Evolutionary conservation across 1,140 invertebrate species (phyloP).

Genomic region (Drosophila tropicalis): DNA sequence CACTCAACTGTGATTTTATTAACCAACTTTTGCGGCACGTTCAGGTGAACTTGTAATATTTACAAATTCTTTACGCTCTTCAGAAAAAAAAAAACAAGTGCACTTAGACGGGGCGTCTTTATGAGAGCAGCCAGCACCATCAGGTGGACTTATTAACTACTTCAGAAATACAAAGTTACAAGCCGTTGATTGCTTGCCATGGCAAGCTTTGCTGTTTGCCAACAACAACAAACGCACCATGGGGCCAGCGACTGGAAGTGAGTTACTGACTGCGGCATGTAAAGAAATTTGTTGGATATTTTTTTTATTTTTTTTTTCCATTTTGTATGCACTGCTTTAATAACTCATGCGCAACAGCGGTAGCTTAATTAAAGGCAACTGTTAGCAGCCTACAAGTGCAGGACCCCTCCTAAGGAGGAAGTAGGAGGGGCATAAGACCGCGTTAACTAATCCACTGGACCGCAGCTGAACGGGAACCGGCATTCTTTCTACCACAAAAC

Average conservation of each 20-base stretch:
- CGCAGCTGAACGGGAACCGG: conserved; percentile 49
- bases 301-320: conserved; percentile 34
- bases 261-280: conserved; percentile 52
- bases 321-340: conserved; percentile 59
- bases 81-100: conserved; percentile 20
- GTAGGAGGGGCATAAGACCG: neutral
- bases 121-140: conserved; percentile 7
- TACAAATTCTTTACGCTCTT: conserved; percentile 37
- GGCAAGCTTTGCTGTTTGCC: conserved; percentile 7
- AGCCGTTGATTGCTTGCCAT: conserved; percentile 44
- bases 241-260: conserved; percentile 34
- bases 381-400: neutral
- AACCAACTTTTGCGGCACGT: conserved; percentile 52
- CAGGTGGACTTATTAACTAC: conserved; percentile 64
- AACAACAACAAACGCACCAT: conserved; percentile 5
- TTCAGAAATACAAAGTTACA: conserved; percentile 65
- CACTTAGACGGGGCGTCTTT: conserved; percentile 33
- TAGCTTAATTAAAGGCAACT: conserved; percentile 66
- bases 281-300: conserved; percentile 54
- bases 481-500: conserved; percentile 47
- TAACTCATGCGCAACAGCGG: conserved; percentile 48
- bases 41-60: conserved; percentile 48
- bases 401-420: neutral
- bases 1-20: conserved; percentile 56
- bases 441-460: conserved; percentile 58